These are phyloP conservation scores for Dendrocincla tyrannina DNA, from an alignment of 2,797 vertebrate species.

Conservation along the genomic window DNA sequence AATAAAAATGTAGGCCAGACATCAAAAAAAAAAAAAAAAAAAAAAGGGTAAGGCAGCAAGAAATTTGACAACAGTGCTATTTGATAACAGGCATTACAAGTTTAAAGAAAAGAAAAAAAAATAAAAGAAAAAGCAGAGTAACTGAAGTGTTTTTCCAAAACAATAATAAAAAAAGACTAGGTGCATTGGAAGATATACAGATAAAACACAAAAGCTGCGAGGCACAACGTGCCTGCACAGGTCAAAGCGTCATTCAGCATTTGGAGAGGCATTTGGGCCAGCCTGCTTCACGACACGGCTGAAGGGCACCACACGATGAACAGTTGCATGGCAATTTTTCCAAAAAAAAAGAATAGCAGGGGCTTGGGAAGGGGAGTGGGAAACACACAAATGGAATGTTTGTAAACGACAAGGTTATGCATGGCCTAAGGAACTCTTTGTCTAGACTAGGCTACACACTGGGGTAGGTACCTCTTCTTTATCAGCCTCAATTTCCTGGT, in stretches of 20 bases:
- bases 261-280: constrained; percentile 50
- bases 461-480: constrained; percentile 92
- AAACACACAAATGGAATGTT: constrained; percentile 48
- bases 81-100: constrained; percentile 51
- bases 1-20: constrained; percentile 49
- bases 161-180: not conserved
- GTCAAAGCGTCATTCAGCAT: not conserved
- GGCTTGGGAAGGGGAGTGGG: constrained; percentile 24
- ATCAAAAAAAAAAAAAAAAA: constrained; percentile 28
- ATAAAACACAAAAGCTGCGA: not conserved
- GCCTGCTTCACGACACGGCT: constrained; percentile 50
- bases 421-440: constrained; percentile 72
- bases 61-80: constrained; percentile 28
- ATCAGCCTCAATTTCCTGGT: constrained; percentile 91
- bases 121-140: not conserved
- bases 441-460: constrained; percentile 84
- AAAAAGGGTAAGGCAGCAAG: constrained; percentile 26
- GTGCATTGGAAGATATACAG: not conserved
- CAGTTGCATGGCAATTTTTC: constrained; percentile 8
- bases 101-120: constrained; percentile 49
- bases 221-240: not conserved
- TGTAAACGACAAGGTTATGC: constrained; percentile 71
- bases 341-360: constrained; percentile 25
- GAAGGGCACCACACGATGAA: constrained; percentile 51
- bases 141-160: not conserved